A percentile compares a stretch with the other conserved stretches of the same genome.
phyloP scores from a whole-genome alignment of 2,113 vertebrate genomes.

The Burhinus bistriatus region DNA sequence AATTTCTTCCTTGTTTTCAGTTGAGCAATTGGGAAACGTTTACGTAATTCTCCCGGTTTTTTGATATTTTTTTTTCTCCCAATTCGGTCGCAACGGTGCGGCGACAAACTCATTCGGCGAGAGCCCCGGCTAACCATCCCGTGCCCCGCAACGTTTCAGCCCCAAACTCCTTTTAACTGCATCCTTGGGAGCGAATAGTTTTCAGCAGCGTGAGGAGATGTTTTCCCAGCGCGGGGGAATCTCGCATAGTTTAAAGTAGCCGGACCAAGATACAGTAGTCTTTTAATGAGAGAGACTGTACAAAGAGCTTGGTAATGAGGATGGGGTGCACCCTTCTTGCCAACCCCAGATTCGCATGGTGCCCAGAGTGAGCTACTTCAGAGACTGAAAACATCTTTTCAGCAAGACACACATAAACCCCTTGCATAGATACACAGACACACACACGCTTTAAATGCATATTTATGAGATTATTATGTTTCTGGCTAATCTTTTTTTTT shows the following conservation, averaged over 20 bases:
- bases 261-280: not conserved
- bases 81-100: not conserved
- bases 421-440: not conserved
- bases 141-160: rapidly evolving
- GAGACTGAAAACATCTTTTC: constrained; percentile 12
- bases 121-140: not conserved
- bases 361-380: not conserved
- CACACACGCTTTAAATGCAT: constrained; percentile 24
- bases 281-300: not conserved
- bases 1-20: not conserved
- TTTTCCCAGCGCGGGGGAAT: not conserved
- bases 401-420: not conserved
- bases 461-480: constrained; percentile 48
- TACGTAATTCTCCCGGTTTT: not conserved
- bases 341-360: not conserved
- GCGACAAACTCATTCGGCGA: not conserved
- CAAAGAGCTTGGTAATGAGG: not conserved
- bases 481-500: not conserved
- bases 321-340: not conserved
- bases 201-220: not conserved
- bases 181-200: not conserved
- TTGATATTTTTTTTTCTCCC: too few species aligned
- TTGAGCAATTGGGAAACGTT: not conserved
- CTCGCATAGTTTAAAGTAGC: not conserved
- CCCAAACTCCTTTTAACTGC: not conserved